Percentiles rank a stretch among this genome's conserved stretches.
Evolutionary conservation across 2,797 vertebrate species (phyloP).

Genomic region (Microtus obscurus): DNA sequence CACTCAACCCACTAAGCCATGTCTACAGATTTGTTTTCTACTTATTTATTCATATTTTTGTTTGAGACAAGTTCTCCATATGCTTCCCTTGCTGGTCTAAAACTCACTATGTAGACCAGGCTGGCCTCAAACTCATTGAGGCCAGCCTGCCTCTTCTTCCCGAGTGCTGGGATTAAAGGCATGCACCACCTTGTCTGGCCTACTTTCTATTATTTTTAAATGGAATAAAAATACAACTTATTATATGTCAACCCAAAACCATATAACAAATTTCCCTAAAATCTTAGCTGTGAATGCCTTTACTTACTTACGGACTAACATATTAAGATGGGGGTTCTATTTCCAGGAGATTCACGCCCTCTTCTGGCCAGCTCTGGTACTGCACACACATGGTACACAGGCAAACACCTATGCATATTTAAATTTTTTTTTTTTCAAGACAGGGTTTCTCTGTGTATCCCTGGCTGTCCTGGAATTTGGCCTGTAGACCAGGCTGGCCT

Average conservation of each 20-base stretch:
- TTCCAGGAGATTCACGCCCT: background rate
- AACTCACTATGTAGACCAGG: background rate
- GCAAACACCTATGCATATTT: background rate
- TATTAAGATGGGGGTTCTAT: background rate
- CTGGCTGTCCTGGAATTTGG: background rate
- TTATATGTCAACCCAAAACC: background rate
- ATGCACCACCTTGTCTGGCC: background rate
- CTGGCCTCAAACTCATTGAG: background rate
- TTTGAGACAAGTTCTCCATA: background rate
- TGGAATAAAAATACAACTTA: background rate
- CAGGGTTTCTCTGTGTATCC: background rate
- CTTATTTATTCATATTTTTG: background rate
- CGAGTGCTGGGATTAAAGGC: background rate
- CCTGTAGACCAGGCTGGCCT: background rate
- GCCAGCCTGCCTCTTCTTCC: background rate
- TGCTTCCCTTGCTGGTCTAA: background rate
- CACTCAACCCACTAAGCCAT: background rate
- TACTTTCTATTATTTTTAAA: background rate
- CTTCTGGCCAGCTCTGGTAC: background rate
- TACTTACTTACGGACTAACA: background rate
- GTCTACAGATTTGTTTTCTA: background rate
- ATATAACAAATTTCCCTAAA: background rate
- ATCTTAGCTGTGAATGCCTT: background rate
- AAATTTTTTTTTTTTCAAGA: background rate
- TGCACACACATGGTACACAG: background rate